phyloP scores from a whole-genome alignment of 1,140 invertebrate genomes.

The Drosophila pseudoananassae region DNA sequence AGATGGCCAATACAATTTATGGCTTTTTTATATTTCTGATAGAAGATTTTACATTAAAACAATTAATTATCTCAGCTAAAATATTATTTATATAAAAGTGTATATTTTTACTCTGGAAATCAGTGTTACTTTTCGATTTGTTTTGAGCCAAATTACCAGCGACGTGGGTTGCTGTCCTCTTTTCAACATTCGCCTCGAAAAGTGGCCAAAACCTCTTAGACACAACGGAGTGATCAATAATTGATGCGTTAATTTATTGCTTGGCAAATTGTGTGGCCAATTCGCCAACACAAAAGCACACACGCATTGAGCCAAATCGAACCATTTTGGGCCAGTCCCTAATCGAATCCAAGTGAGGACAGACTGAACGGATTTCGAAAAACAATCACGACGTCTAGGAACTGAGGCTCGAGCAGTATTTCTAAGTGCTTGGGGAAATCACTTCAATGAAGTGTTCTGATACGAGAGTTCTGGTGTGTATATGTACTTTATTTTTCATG shows the following conservation, averaged over 20 bases:
- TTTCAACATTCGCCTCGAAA: conserved; percentile 11
- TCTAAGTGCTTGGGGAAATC: conserved; percentile 61
- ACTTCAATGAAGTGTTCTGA: conserved; percentile 46
- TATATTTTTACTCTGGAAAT: conserved; percentile 3
- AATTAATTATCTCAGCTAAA: not conserved
- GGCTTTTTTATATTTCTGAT: not conserved
- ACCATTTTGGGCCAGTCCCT: conserved; percentile 15
- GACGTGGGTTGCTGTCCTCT: conserved; percentile 13
- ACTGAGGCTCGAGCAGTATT: not conserved
- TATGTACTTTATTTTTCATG: too few species aligned
- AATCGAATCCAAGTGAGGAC: conserved; percentile 59
- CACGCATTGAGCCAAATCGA: conserved; percentile 49
- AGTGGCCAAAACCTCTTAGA: conserved; percentile 11
- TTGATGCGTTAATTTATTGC: conserved; percentile 78
- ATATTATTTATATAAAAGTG: not conserved
- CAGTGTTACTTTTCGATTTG: conserved; percentile 3
- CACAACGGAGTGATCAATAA: conserved; percentile 55
- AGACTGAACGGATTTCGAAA: conserved; percentile 56
- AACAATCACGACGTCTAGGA: conserved; percentile 55
- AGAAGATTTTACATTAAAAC: not conserved
- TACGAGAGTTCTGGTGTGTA: not conserved
- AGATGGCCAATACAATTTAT: not conserved
- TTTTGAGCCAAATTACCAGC: conserved; percentile 11
- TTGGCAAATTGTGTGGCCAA: conserved; percentile 79
- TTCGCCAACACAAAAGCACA: conserved; percentile 67